A percentile compares a stretch with the other conserved stretches of the same genome.
Evolutionary conservation across 2,113 vertebrate species (phyloP).

Genomic region (Lampris megalopsis): DNA sequence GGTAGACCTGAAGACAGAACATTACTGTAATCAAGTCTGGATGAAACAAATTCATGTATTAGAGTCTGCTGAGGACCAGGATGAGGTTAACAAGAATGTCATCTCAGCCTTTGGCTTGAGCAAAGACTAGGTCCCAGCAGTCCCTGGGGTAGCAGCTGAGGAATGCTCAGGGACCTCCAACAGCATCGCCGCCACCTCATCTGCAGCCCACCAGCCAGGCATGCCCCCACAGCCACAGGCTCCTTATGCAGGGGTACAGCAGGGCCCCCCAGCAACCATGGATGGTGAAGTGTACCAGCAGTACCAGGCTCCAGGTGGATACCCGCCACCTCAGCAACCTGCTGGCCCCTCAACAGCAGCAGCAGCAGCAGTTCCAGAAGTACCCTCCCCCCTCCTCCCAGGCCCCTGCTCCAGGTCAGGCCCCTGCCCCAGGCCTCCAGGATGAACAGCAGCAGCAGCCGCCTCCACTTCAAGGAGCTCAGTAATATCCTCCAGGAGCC

Average conservation of each 20-base stretch:
- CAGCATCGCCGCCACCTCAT: slow-evolving; percentile 95
- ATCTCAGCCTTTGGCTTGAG: slow-evolving; percentile 96
- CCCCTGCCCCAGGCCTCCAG: slow-evolving; percentile 82
- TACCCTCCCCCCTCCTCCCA: slow-evolving; percentile 89
- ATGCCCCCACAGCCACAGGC: slow-evolving; percentile 87
- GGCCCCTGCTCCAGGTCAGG: slow-evolving; percentile 82
- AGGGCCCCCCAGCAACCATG: slow-evolving; percentile 88
- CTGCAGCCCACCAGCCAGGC: slow-evolving; percentile 89
- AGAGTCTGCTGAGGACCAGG: slow-evolving; percentile 87
- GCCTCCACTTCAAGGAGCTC: slow-evolving; percentile 85
- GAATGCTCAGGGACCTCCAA: slow-evolving; percentile 96
- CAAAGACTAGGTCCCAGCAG: slow-evolving; percentile 91
- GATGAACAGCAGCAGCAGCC: slow-evolving; percentile 78
- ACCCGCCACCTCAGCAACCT: slow-evolving; percentile 86
- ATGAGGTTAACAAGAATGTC: slow-evolving; percentile 98
- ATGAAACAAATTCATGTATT: too few relatives aligned
- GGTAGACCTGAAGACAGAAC: too few relatives aligned
- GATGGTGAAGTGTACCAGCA: slow-evolving; percentile 98
- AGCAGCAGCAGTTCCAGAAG: slow-evolving; percentile 93
- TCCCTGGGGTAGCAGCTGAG: slow-evolving; percentile 83
- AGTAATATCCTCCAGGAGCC: slow-evolving; percentile 89
- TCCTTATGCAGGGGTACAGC: slow-evolving; percentile 88
- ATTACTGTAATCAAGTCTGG: too few relatives aligned
- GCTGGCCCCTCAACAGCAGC: slow-evolving; percentile 84
- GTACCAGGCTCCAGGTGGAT: slow-evolving; percentile 93